Evolutionary conservation across 1,140 invertebrate genomes (phyloP).

Genomic region (Eufriesea mexicana): DNA sequence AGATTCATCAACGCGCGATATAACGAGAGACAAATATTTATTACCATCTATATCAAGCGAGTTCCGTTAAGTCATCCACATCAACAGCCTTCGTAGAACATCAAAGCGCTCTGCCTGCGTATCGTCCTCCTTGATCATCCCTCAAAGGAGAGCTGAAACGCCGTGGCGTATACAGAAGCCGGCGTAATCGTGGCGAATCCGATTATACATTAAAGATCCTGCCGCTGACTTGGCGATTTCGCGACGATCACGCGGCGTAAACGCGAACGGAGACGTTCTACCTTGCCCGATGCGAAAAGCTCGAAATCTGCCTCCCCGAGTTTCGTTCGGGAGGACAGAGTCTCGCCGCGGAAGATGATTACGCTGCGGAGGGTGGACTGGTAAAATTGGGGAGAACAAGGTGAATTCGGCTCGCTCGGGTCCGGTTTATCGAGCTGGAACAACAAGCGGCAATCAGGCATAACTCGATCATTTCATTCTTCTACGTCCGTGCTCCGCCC

Average conservation of each 20-base stretch:
- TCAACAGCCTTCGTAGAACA: background rate
- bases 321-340: background rate
- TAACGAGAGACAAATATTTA: slow-evolving; percentile 44
- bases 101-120: slow-evolving; percentile 12
- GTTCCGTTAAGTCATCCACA: background rate
- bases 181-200: slow-evolving; percentile 38
- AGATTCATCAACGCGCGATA: background rate
- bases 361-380: slow-evolving; percentile 42
- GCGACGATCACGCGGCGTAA: background rate
- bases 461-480: slow-evolving; percentile 80
- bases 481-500: slow-evolving; percentile 66
- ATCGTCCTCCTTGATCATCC: slow-evolving; percentile 26
- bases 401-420: slow-evolving; percentile 69
- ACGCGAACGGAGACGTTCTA: background rate
- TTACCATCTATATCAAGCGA: background rate
- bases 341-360: slow-evolving; percentile 27
- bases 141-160: slow-evolving; percentile 21
- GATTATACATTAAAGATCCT: slow-evolving; percentile 38
- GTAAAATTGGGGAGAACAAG: slow-evolving; percentile 70
- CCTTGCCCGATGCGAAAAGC: background rate
- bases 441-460: slow-evolving; percentile 79
- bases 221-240: slow-evolving; percentile 42
- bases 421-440: slow-evolving; percentile 78
- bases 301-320: background rate
- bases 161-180: background rate